Base-by-base conservation (phyloP, 2,113 vertebrate genomes). In the Pomatorhinus ruficollis region DNA sequence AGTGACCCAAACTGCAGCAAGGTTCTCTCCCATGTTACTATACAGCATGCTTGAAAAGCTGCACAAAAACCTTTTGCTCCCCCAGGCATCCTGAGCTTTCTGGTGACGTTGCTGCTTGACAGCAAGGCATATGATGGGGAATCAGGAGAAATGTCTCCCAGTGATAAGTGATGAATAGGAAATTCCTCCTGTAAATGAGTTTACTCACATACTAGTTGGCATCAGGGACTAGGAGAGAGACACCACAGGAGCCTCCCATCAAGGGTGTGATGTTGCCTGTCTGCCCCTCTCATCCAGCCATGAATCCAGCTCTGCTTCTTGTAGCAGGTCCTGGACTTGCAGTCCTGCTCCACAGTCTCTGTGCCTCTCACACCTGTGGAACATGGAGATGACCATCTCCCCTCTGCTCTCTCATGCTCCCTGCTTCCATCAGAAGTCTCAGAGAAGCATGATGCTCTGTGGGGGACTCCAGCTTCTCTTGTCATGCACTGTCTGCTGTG, bases 231-330 rank as follows among this genome's bases (percentile, higher is more conserved):
- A 50, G 21, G 18, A 69, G 7, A 76, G 31, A 75, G 21, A 65
- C 16, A 65, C 2, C 0, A 2, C 13, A n/a, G 12, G 18, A 42
- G 18, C 33, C 25, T 86, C 25, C 45, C 27, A 35, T 1, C 1
- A 1, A 49, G 39, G 18, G 4, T 64, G 39, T 15, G 28, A 50
- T 66, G 30, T 40, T 64, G 12, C 9, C 30, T 78, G 18, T 21
- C 37, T 40, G 5, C 20, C 11, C 10, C 16, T 71, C 64, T 87
- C 35, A 40, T 12, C 9, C 13, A 15, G 18, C 37, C 10, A 6
- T 40, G 9, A 18, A 49, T 72, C 39, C 54, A 74, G 10, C 24
- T 70, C 31, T 49, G 25, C 45, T 61, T 90, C 15, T 80, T 23
- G 7, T 15, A 91, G 35, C 22, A 78, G 9, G 30, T 56, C 11